These are phyloP conservation scores for Meghimatium bilineatum DNA, from an alignment of 2,888 invertebrate species.

Conservation along the genomic window DNA sequence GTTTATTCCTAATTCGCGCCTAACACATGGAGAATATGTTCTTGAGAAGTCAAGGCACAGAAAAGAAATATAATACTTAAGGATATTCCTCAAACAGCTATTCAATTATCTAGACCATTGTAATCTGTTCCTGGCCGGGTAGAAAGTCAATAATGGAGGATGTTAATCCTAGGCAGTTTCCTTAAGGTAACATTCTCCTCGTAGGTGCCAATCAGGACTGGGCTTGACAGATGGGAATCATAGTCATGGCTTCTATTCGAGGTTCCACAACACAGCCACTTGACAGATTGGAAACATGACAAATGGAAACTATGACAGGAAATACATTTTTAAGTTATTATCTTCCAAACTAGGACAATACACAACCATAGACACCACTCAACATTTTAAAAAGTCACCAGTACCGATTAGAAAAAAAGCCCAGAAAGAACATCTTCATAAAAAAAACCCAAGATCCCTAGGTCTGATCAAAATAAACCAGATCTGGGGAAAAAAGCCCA, in stretches of 20 bases:
- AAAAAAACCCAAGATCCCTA: no score
- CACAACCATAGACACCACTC: no score
- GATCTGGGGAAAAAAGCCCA: no score
- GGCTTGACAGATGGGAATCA: background rate
- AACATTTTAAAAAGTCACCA: no score
- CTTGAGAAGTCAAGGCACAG: background rate
- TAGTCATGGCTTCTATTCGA: background rate
- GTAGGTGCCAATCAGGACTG: background rate
- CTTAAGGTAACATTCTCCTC: background rate
- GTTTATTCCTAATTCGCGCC: no score
- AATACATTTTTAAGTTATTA: no score
- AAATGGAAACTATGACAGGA: background rate
- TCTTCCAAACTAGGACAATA: no score
- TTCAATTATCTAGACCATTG: background rate
- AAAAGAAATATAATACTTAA: background rate
- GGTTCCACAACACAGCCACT: background rate
- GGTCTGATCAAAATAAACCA: no score
- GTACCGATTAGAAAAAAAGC: no score
- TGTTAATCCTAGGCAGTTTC: slow-evolving; percentile 1
- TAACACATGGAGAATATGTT: no score
- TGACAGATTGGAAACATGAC: background rate
- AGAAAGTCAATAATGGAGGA: background rate
- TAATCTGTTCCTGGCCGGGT: background rate
- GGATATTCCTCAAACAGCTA: background rate
- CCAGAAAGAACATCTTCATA: no score